Conservation (phyloP, 2,888 invertebrate genomes). For the Eilema caniola region DNA sequence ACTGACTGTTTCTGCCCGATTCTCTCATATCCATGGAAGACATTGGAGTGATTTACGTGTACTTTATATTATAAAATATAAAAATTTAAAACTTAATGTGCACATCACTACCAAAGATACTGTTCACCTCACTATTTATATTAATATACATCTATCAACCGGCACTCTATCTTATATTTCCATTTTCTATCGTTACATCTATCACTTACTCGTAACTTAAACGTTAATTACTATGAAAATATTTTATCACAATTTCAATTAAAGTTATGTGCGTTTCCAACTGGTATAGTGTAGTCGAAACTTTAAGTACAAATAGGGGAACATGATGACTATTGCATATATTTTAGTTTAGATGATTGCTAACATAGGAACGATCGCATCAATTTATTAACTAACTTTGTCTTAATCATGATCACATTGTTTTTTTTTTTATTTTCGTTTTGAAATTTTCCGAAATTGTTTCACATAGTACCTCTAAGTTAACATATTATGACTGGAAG, state of each 20-base stretch:
- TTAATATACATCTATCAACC: slow-evolving; percentile 36
- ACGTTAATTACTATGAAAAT: slow-evolving; percentile 65
- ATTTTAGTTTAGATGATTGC: slow-evolving; percentile 68
- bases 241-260: slow-evolving; percentile 82
- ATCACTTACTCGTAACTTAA: slow-evolving; percentile 47
- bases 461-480: slow-evolving; percentile 76
- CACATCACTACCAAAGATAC: slow-evolving; percentile 48
- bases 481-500: slow-evolving; percentile 87
- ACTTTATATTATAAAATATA: slow-evolving; percentile 32
- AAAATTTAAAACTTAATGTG: slow-evolving; percentile 55
- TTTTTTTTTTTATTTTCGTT: slow-evolving; percentile 68
- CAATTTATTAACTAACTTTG: slow-evolving; percentile 68
- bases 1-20: slow-evolving; percentile 47
- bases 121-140: slow-evolving; percentile 40
- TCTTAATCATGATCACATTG: slow-evolving; percentile 78
- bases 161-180: slow-evolving; percentile 33
- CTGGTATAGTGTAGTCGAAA: slow-evolving; percentile 62
- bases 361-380: slow-evolving; percentile 80
- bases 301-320: slow-evolving; percentile 81
- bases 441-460: slow-evolving; percentile 67
- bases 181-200: slow-evolving; percentile 58
- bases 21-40: slow-evolving; percentile 70
- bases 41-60: slow-evolving; percentile 67
- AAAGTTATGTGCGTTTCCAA: slow-evolving; percentile 67
- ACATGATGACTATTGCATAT: slow-evolving; percentile 73